A percentile compares a stretch with the other conserved stretches of the same genome.
These are phyloP conservation scores for Callionymus lyra DNA, from an alignment of 2,113 vertebrate genomes.

Conservation along the genomic window DNA sequence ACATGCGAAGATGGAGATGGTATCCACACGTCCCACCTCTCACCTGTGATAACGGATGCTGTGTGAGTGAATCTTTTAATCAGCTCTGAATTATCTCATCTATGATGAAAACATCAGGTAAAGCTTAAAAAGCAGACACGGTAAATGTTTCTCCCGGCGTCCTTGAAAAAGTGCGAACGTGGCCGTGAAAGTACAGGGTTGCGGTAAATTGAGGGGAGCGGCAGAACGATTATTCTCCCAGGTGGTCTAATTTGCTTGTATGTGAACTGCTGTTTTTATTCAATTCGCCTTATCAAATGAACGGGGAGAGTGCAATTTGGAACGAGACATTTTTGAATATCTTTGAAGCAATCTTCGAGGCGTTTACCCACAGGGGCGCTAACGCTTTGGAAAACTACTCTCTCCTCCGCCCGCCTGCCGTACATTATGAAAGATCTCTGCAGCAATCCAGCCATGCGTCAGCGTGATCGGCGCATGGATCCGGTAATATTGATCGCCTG, in stretches of 20 bases:
- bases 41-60: too few relatives aligned
- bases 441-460: conserved; percentile 10
- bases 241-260: conserved; percentile 39
- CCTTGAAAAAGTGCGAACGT: conserved; percentile 29
- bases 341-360: conserved; percentile 26
- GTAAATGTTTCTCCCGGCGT: conserved; percentile 5
- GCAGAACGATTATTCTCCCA: conserved; percentile 32
- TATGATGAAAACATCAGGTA: too few relatives aligned
- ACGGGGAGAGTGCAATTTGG: conserved; percentile 18
- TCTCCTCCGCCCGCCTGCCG: conserved; percentile 5
- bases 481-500: conserved; percentile 37
- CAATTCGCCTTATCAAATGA: conserved; percentile 17
- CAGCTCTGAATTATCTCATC: too few relatives aligned
- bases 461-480: conserved; percentile 31
- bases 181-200: conserved; percentile 15
- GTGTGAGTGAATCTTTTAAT: too few relatives aligned
- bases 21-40: too few relatives aligned
- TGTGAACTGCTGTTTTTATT: conserved; percentile 26
- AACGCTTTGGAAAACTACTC: conserved; percentile 27
- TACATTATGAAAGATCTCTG: conserved; percentile 24
- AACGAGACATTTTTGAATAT: conserved; percentile 24
- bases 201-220: conserved; percentile 8
- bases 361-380: conserved; percentile 20
- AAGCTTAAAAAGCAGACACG: too few relatives aligned
- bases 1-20: too few relatives aligned